These are phyloP conservation scores for Copidosoma floridanum DNA, from an alignment of 1,140 invertebrate genomes.

Conservation along the genomic window DNA sequence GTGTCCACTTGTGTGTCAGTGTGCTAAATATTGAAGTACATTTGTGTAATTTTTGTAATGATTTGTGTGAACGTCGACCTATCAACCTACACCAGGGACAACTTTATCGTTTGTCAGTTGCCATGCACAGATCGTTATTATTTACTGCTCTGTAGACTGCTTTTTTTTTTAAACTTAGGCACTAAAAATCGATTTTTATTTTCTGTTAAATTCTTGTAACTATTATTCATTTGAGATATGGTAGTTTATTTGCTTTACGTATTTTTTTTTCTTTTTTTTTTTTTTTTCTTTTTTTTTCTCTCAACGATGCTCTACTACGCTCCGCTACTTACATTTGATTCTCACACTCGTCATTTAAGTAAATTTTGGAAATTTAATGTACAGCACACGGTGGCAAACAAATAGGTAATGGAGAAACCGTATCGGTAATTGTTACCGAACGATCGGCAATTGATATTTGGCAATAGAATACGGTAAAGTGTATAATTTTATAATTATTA, in stretches of 20 bases:
- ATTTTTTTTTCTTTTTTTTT: neutral
- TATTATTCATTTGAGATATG: no score
- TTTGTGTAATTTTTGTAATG: slow-evolving; percentile 10
- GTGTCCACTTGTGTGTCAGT: neutral
- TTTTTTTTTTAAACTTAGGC: slow-evolving; percentile 16
- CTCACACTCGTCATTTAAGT: neutral
- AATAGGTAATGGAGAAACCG: neutral
- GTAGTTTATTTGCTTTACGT: slow-evolving; percentile 4
- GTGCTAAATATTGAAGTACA: slow-evolving; percentile 23
- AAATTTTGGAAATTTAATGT: neutral
- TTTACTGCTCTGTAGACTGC: slow-evolving; percentile 6
- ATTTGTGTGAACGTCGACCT: no score
- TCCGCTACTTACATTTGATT: neutral
- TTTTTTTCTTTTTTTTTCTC: neutral
- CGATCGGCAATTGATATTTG: slow-evolving; percentile 26
- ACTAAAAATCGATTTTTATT: slow-evolving; percentile 12
- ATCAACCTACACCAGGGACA: neutral
- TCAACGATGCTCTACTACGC: neutral
- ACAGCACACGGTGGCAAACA: slow-evolving; percentile 3
- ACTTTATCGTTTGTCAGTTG: slow-evolving; percentile 24
- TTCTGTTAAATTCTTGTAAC: no score
- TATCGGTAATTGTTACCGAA: slow-evolving; percentile 10
- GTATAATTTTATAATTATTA: no score
- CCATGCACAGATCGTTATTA: neutral
- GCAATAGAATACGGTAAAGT: slow-evolving; percentile 24